These are phyloP conservation scores for Tautogolabrus adspersus DNA, from an alignment of 2,113 vertebrate genomes.

Conservation along the genomic window DNA sequence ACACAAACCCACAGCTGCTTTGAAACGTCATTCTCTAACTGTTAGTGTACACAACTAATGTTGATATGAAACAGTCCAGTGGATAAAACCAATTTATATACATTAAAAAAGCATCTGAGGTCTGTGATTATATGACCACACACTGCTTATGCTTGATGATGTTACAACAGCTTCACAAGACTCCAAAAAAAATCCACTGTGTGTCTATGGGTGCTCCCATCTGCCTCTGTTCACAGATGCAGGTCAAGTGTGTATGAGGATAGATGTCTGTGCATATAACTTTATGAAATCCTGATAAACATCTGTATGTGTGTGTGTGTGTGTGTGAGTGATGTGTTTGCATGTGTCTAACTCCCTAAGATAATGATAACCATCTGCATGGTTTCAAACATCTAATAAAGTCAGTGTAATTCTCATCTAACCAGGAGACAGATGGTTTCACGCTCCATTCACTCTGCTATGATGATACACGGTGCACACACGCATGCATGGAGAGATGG, in stretches of 20 bases:
- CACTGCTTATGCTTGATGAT: constrained; percentile 5
- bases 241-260: constrained; percentile 3
- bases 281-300: constrained; percentile 58
- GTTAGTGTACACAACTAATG: constrained; percentile 8
- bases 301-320: constrained; percentile 45
- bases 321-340: constrained; percentile 28
- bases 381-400: constrained; percentile 77
- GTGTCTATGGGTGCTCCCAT: not conserved
- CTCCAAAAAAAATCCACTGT: not conserved
- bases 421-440: constrained; percentile 78
- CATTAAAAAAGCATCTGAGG: constrained; percentile 26
- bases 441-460: constrained; percentile 66
- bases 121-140: constrained; percentile 2
- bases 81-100: constrained; percentile 24
- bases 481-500: not conserved
- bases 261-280: constrained; percentile 25
- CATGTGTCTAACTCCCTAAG: constrained; percentile 50
- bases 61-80: constrained; percentile 1
- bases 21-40: constrained; percentile 23
- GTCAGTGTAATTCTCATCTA: constrained; percentile 74
- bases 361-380: constrained; percentile 79
- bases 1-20: constrained; percentile 20
- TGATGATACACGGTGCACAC: constrained; percentile 56
- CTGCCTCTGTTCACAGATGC: constrained; percentile 16
- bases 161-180: constrained; percentile 7